phyloP scores from a whole-genome alignment of 2,113 vertebrate genomes.

The Pygoscelis antarcticus region DNA sequence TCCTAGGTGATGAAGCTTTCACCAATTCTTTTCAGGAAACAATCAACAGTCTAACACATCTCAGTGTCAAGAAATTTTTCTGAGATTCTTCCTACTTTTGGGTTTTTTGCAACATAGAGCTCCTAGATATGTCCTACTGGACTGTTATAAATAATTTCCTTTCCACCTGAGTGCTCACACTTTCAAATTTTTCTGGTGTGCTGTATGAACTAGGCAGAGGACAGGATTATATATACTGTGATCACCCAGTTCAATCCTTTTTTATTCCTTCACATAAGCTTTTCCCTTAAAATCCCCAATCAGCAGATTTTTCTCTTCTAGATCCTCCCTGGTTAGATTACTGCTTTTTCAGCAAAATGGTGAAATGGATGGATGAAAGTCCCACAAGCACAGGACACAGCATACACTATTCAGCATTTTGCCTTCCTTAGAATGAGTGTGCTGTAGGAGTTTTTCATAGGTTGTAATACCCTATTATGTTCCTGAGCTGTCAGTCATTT shows the following conservation, averaged over 20 bases:
- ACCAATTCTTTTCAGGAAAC: not conserved
- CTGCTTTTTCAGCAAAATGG: not conserved
- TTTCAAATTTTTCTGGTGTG: not conserved
- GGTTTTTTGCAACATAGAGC: not conserved
- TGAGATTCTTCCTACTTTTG: not conserved
- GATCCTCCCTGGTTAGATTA: not conserved
- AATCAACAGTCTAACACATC: not conserved
- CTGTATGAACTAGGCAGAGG: not conserved
- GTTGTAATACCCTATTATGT: not conserved
- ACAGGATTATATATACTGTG: not conserved
- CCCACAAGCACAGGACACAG: not conserved
- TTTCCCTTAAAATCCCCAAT: not conserved
- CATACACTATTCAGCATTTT: rapidly evolving
- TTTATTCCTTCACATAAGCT: not conserved
- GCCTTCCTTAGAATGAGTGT: not conserved
- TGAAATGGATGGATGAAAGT: not conserved
- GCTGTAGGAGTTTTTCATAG: not conserved
- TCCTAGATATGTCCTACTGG: not conserved
- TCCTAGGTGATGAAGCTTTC: not conserved
- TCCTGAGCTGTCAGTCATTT: not conserved
- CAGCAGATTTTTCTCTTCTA: not conserved
- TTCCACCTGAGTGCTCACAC: not conserved
- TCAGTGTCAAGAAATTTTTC: not conserved
- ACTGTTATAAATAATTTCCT: not conserved
- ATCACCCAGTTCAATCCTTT: not conserved